Evolutionary conservation across 2,888 invertebrate species (phyloP), one percentile per base, ranked within the genome.

Genomic region (Elegia similella): DNA sequence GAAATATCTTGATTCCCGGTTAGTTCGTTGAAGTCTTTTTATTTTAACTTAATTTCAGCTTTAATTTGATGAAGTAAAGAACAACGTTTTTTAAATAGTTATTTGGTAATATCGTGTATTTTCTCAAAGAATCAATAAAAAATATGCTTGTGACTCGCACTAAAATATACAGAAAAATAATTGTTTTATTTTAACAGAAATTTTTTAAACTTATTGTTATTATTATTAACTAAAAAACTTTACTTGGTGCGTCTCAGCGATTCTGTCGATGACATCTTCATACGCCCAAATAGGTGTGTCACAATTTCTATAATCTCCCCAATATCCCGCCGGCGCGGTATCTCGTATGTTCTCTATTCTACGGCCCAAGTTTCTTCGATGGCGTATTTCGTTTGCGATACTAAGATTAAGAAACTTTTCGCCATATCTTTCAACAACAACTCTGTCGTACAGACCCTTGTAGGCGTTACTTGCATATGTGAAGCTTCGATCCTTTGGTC

Each of bases 231-330:
- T 42, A 7, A 16, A 10, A 16, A 13, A 52, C 43, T 54, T 68
- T 76, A 94, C 94, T 78, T 82, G 72, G 70, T 94, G 94, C 16
- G 86, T 82, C 38, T 86, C 82, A 16, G 82, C 83, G 2, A 95
- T 93, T 56, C 94, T 93, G n/a, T 93, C 84, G 61, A 97, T 85
- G 23, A 94, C 92, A 69, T 95, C 93, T 55, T 94, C 93, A 42
- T 95, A 92, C 0, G 95, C 92, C 78, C 95, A 93, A 84, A 93
- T 86, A 0, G 97, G 96, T 0, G 94, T 87, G 76, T 98, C 97
- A 72, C 97, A 98, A 57, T 93, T 86, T 54, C 95, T 92, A 68
- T 95, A 96, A 74, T 96, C 95, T 1, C 97, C 97, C 96, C 96
- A 97, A 68, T 88, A 93, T 0, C 97, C 96, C 0, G 97, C 96